These are phyloP conservation scores for Andinoacara biseriatus DNA, from an alignment of 2,113 vertebrate species.

Conservation along the genomic window DNA sequence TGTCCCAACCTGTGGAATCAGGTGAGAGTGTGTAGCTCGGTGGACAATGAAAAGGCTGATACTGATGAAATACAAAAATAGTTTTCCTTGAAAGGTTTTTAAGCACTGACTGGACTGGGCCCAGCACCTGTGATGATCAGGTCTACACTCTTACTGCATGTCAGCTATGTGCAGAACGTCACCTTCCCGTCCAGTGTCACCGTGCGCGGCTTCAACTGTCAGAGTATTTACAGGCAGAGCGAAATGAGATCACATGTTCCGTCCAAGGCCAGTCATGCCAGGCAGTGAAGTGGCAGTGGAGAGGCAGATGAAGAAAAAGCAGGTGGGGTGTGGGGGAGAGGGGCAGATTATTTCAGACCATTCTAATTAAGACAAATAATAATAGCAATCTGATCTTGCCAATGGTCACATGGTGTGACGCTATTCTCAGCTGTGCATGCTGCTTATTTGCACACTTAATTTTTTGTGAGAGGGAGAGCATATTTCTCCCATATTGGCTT, in stretches of 20 bases:
- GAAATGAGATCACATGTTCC: constrained; percentile 6
- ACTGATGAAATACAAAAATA: constrained; percentile 9
- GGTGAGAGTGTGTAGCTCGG: constrained; percentile 31
- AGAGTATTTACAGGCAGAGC: constrained; percentile 2
- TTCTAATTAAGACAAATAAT: constrained; percentile 51
- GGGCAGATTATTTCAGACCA: constrained; percentile 5
- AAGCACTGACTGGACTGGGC: background rate
- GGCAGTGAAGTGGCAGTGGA: background rate
- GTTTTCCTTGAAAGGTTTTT: constrained; percentile 35
- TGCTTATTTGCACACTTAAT: constrained; percentile 18
- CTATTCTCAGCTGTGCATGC: constrained; percentile 54
- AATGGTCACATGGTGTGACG: background rate
- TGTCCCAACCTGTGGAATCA: constrained; percentile 36
- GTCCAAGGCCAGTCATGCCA: constrained; percentile 21
- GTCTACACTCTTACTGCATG: background rate
- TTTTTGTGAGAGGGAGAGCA: too few relatives aligned
- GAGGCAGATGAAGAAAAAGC: constrained; percentile 4
- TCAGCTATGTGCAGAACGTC: constrained; percentile 16
- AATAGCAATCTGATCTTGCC: constrained; percentile 49
- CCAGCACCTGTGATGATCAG: background rate
- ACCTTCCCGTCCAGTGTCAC: background rate
- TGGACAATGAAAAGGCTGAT: constrained; percentile 4
- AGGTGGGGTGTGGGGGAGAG: background rate
- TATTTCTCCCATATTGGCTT: too few relatives aligned
- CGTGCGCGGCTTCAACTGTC: constrained; percentile 20